Evolutionary conservation across 2,797 vertebrate genomes (phyloP), one percentile per base, ranked within the genome.

Genomic region (Pygocentrus nattereri): DNA sequence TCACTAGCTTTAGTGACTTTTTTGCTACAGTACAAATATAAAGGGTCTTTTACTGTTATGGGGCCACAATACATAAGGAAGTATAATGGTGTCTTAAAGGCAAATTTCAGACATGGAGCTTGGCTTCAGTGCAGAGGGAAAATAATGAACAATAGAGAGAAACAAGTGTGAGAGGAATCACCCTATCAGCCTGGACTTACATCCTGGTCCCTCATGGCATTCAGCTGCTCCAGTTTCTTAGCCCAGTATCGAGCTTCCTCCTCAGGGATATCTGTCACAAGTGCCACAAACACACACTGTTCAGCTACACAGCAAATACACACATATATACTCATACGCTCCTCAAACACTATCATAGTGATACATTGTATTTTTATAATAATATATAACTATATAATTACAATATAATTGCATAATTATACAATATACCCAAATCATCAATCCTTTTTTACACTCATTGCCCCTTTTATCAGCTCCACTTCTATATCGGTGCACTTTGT

Each of bases 241-340:
- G 95, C 95, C 95, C 95, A 96, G 31, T 96, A 96, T 16, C 94
- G 94, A 3, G 95, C 95, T 85, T 96, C 95, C 76, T 96, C 95
- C 80, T 96, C 95, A 0, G 95, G 95, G 52, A 96, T 96, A 85
- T 96, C 95, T 96, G 87, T 0, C 25, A n/a, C 10, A 73, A 30
- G 74, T 15, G 74, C 59, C 31, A 77, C 49, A 50, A 50, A 76
- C 41, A 64, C 23, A 68, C n/a, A 30, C 25, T 0, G 21, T 31
- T 65, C 47, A 85, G 79, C 74, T 85, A 10, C 41, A 50, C 56
- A 78, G 34, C 25, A 59, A 50, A 21, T 30, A 16, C 52, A 71
- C 68, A 44, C 19, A 49, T 10, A 27, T 44, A n/a, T n/a, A n/a
- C n/a, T n/a, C n/a, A n/a, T n/a, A n/a, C n/a, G n/a, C n/a, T n/a